Conservation (phyloP, 1,140 invertebrate genomes). For the Mizuhopecten yessoensis region DNA sequence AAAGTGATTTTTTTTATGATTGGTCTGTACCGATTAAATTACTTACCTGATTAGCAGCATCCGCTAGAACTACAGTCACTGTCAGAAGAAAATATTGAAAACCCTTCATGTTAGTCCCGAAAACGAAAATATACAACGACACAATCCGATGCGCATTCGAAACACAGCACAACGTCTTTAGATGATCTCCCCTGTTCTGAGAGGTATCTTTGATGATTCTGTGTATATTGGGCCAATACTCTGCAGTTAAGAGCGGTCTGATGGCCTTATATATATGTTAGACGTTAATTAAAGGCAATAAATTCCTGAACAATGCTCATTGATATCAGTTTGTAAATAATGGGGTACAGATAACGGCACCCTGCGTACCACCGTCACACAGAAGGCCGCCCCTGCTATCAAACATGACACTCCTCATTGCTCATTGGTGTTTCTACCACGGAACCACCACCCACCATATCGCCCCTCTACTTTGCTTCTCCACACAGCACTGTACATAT, state of each 20-base stretch:
- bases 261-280: slow-evolving; percentile 17
- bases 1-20: too few species aligned
- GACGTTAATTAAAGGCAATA: slow-evolving; percentile 17
- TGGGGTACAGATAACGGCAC: not conserved
- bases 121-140: not conserved
- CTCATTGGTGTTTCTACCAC: not conserved
- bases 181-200: not conserved
- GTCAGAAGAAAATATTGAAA: not conserved
- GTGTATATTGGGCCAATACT: not conserved
- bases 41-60: not conserved
- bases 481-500: not conserved
- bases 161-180: not conserved
- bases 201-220: not conserved
- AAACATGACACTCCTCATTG: not conserved
- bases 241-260: not conserved
- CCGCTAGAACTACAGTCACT: not conserved
- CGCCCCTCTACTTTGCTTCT: too few species aligned
- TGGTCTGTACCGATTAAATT: too few species aligned
- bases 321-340: slow-evolving; percentile 29
- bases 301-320: slow-evolving; percentile 27
- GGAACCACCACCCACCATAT: not conserved
- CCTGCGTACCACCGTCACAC: slow-evolving; percentile 30
- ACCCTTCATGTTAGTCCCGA: slow-evolving; percentile 8
- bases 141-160: not conserved
- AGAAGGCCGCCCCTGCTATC: not conserved